These are phyloP conservation scores for Thomomys bottae DNA, from an alignment of 2,113 vertebrate species.

Conservation along the genomic window DNA sequence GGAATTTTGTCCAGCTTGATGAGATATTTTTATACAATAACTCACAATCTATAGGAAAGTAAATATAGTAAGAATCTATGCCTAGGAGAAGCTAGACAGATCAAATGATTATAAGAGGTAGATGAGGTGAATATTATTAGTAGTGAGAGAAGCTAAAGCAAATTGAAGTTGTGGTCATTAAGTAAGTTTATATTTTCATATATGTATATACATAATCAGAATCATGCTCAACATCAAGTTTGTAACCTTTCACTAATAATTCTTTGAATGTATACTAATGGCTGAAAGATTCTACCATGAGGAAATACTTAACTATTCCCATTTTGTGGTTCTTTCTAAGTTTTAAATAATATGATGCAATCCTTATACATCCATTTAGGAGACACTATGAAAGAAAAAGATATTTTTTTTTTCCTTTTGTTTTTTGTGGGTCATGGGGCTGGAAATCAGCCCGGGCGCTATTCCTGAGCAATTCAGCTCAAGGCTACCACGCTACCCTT, in stretches of 20 bases:
- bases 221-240: neutral
- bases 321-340: neutral
- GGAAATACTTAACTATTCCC: neutral
- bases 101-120: neutral
- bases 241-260: conserved; percentile 15
- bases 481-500: no score
- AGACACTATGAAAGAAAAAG: neutral
- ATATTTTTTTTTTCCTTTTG: neutral
- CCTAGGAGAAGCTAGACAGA: neutral
- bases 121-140: neutral
- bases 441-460: no score
- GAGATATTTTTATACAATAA: neutral
- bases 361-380: conserved; percentile 37
- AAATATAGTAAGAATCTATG: neutral
- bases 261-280: conserved; percentile 1
- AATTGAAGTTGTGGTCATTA: neutral
- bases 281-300: neutral
- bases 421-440: no score
- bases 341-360: conserved; percentile 41
- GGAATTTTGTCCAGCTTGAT: neutral
- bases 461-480: no score
- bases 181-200: neutral
- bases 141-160: neutral
- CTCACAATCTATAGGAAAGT: neutral
- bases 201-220: neutral